Percentiles rank a stretch among this genome's conserved stretches.
Conservation (phyloP, 2,113 vertebrate species). For the Onychostruthus taczanowskii region DNA sequence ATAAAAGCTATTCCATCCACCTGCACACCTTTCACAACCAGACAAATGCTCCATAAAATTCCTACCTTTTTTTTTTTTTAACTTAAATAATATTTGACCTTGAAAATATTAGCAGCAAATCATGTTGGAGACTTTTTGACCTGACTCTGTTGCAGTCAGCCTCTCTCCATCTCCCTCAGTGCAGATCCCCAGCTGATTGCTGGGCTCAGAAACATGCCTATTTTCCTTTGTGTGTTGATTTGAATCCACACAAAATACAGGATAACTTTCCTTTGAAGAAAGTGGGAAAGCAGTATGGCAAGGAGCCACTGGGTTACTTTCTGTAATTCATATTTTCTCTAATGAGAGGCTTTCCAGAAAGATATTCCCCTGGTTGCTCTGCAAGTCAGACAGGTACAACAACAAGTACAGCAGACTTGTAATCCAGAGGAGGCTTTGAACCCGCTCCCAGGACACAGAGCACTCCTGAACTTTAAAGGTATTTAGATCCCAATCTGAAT, state of each 20-base stretch:
- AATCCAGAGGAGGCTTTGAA: constrained; percentile 16
- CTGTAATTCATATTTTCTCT: constrained; percentile 35
- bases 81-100: neutral
- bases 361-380: neutral
- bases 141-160: neutral
- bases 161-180: neutral
- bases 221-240: constrained; percentile 37
- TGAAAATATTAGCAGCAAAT: neutral
- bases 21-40: neutral
- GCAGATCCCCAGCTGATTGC: neutral
- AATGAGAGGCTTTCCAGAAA: constrained; percentile 28
- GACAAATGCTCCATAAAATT: neutral
- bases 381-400: constrained; percentile 27
- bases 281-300: constrained; percentile 38
- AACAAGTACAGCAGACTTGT: neutral
- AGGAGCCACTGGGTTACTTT: constrained; percentile 25
- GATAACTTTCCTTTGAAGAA: constrained; percentile 52
- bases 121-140: neutral
- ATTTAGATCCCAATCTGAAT: constrained; percentile 26
- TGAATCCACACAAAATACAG: constrained; percentile 35
- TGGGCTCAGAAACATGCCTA: neutral
- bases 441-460: neutral
- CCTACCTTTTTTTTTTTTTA: neutral
- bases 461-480: constrained; percentile 34
- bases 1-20: neutral